Conservation (phyloP, 2,888 invertebrate species). For the Noctua janthina region DNA sequence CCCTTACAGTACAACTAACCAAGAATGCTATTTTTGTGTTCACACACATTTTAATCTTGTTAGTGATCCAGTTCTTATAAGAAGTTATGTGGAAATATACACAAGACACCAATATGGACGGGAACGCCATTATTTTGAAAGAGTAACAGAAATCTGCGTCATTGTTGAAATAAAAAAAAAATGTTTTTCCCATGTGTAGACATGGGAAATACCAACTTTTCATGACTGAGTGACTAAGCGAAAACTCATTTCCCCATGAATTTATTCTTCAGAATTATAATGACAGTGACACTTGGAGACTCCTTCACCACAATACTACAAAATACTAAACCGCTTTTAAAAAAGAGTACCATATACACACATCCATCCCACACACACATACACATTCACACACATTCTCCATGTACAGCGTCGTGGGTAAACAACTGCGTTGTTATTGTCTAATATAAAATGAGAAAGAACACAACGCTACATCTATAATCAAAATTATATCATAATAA, state of each 20-base stretch:
- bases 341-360: not conserved
- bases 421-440: conserved; percentile 22
- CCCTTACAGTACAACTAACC: conserved; percentile 31
- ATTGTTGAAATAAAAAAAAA: not conserved
- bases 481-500: conserved; percentile 56
- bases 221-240: not conserved
- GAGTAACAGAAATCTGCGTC: not conserved
- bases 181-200: not conserved
- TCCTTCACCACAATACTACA: not conserved
- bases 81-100: conserved; percentile 41
- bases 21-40: conserved; percentile 58
- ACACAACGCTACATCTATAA: conserved; percentile 22
- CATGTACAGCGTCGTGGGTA: not conserved
- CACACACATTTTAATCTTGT: conserved; percentile 61
- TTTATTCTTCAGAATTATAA: not conserved
- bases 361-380: no score
- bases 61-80: conserved; percentile 61
- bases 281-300: not conserved
- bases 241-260: not conserved
- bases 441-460: conserved; percentile 29
- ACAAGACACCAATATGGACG: not conserved
- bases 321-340: not conserved
- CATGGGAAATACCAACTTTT: not conserved
- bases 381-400: no score
- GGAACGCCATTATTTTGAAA: not conserved